These are phyloP conservation scores for Takifugu flavidus DNA, from an alignment of 2,113 vertebrate species.

Conservation along the genomic window DNA sequence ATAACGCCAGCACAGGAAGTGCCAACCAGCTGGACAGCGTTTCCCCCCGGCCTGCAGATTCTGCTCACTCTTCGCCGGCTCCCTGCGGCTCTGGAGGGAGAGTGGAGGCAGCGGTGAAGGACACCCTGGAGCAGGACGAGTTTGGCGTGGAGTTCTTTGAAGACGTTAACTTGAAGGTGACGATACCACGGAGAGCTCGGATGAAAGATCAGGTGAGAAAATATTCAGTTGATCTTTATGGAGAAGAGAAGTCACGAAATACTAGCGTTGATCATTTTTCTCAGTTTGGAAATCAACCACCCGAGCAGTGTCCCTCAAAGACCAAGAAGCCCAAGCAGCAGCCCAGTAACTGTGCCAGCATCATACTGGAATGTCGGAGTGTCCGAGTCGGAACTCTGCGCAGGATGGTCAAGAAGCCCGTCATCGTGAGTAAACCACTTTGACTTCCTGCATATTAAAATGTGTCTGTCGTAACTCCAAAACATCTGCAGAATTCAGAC, in stretches of 20 bases:
- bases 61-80: constrained; percentile 87
- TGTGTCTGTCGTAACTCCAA: too few relatives aligned
- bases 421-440: constrained; percentile 81
- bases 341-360: constrained; percentile 67
- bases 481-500: too few relatives aligned
- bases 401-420: constrained; percentile 85
- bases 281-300: constrained; percentile 86
- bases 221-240: not conserved
- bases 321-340: constrained; percentile 77
- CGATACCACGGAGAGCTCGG: constrained; percentile 81
- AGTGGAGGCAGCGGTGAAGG: constrained; percentile 89
- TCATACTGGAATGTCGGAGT: constrained; percentile 91
- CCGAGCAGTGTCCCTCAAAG: constrained; percentile 51
- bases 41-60: constrained; percentile 89
- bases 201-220: constrained; percentile 90
- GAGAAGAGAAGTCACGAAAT: not conserved
- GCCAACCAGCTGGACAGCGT: constrained; percentile 83
- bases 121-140: constrained; percentile 78
- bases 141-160: constrained; percentile 70
- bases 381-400: constrained; percentile 88
- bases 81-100: constrained; percentile 86
- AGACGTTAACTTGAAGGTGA: constrained; percentile 78
- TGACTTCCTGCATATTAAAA: too few relatives aligned
- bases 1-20: constrained; percentile 80
- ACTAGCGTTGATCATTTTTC: not conserved